phyloP scores from a whole-genome alignment of 2,888 invertebrate genomes.

The Slavum lentiscoides region DNA sequence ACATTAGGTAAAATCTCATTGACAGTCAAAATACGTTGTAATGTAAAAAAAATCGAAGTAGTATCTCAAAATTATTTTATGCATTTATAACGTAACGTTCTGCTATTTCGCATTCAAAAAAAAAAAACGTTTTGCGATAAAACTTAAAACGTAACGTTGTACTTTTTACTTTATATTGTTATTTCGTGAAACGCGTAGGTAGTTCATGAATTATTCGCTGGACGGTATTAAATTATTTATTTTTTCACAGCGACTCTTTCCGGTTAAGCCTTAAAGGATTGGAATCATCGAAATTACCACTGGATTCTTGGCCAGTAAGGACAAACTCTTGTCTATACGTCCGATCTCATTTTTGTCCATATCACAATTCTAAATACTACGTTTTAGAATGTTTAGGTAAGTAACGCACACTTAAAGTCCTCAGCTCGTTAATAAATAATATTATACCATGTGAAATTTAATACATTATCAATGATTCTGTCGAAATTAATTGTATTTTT shows the following conservation, averaged over 20 bases:
- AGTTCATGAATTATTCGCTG: conserved; percentile 6
- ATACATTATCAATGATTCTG: no score
- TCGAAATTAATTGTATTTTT: no score
- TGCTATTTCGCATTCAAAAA: no score
- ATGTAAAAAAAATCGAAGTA: background rate
- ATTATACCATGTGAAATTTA: no score
- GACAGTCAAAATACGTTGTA: background rate
- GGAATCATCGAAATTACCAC: conserved; percentile 42
- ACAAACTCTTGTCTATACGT: conserved; percentile 57
- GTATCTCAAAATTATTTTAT: no score
- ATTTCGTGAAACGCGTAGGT: background rate
- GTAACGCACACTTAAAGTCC: background rate
- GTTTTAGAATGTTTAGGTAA: conserved; percentile 76
- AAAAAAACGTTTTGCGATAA: background rate
- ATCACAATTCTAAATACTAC: conserved; percentile 62
- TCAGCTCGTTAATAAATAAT: no score
- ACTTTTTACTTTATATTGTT: background rate
- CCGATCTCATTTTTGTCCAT: conserved; percentile 57
- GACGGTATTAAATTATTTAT: conserved; percentile 20
- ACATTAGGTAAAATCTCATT: conserved; percentile 34
- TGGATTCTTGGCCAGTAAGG: conserved; percentile 55
- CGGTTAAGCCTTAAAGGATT: conserved; percentile 34
- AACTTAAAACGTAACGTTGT: background rate
- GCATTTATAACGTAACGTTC: no score
- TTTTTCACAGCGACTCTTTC: conserved; percentile 38